A percentile compares a stretch with the other conserved stretches of the same genome.
Conservation (phyloP, 2,888 invertebrate species). For the Emesis castigata region DNA sequence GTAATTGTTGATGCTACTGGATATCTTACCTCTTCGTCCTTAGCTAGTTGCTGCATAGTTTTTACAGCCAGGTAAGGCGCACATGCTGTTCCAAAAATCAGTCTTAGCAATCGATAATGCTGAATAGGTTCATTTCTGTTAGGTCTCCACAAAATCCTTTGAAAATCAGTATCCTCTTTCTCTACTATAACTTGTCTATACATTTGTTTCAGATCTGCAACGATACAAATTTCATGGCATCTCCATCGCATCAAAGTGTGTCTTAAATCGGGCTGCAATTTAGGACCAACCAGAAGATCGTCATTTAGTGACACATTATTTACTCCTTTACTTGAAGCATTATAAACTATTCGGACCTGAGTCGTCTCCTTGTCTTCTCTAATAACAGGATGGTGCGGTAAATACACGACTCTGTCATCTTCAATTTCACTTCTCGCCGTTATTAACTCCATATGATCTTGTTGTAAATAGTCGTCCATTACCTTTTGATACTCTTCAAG, state of each 20-base stretch:
- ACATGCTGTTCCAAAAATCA: conserved; percentile 77
- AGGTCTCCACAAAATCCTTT: conserved; percentile 1
- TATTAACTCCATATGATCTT: background rate
- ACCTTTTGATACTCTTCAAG: background rate
- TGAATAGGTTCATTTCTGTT: background rate
- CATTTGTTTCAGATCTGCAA: background rate
- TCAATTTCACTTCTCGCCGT: background rate
- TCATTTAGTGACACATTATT: background rate
- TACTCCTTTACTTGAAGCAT: background rate
- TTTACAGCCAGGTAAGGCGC: conserved; percentile 56
- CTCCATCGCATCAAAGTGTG: background rate
- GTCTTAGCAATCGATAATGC: conserved; percentile 80
- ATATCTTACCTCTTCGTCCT: conserved; percentile 22
- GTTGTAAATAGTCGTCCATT: background rate
- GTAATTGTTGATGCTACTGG: conserved; percentile 30
- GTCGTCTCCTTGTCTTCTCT: conserved; percentile 44
- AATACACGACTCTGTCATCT: background rate
- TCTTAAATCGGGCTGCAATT: background rate
- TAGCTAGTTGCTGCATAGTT: conserved; percentile 49
- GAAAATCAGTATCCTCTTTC: background rate
- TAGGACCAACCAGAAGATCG: background rate
- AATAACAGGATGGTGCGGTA: conserved; percentile 19
- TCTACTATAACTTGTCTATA: background rate
- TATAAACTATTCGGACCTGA: conserved; percentile 21
- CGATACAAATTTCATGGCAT: background rate